Evolutionary conservation across 2,888 invertebrate genomes (phyloP).

Genomic region (Octonoba sinensis): DNA sequence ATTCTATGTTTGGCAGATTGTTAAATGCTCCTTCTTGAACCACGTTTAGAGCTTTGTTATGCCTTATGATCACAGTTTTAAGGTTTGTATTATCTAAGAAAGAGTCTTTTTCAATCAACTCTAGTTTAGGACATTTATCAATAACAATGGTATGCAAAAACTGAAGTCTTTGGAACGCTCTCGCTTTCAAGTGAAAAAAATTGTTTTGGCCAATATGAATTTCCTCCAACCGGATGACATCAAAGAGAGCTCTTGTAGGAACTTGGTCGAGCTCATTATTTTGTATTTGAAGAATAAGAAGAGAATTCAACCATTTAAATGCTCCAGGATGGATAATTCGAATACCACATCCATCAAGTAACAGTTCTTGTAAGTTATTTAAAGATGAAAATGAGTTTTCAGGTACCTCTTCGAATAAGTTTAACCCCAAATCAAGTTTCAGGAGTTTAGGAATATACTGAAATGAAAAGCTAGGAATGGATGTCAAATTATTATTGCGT

Average conservation of each 20-base stretch:
- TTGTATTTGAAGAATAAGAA: conserved; percentile 77
- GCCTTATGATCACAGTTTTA: conserved; percentile 59
- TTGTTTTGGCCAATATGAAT: conserved; percentile 76
- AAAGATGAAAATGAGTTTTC: conserved; percentile 69
- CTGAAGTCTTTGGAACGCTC: conserved; percentile 53
- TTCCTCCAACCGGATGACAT: conserved; percentile 77
- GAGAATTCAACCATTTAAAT: conserved; percentile 81
- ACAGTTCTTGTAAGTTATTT: conserved; percentile 80
- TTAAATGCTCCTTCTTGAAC: conserved; percentile 62
- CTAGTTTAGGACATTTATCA: conserved; percentile 40
- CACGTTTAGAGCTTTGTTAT: conserved; percentile 58
- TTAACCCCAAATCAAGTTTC: conserved; percentile 83
- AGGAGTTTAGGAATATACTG: conserved; percentile 83
- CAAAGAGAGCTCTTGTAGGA: conserved; percentile 66
- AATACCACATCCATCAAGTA: conserved; percentile 74
- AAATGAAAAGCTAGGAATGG: conserved; percentile 82
- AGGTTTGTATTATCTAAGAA: conserved; percentile 62
- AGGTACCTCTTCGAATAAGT: conserved; percentile 79
- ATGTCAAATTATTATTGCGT: conserved; percentile 85
- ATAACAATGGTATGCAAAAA: conserved; percentile 41
- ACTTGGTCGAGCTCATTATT: conserved; percentile 66
- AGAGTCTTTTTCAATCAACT: conserved; percentile 52
- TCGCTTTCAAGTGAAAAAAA: conserved; percentile 39
- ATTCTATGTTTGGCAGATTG: conserved; percentile 52
- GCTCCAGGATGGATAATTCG: conserved; percentile 69